A percentile compares a stretch with the other conserved stretches of the same genome.
Evolutionary conservation across 2,888 invertebrate genomes (phyloP).

Genomic region (Chydorus sphaericus): DNA sequence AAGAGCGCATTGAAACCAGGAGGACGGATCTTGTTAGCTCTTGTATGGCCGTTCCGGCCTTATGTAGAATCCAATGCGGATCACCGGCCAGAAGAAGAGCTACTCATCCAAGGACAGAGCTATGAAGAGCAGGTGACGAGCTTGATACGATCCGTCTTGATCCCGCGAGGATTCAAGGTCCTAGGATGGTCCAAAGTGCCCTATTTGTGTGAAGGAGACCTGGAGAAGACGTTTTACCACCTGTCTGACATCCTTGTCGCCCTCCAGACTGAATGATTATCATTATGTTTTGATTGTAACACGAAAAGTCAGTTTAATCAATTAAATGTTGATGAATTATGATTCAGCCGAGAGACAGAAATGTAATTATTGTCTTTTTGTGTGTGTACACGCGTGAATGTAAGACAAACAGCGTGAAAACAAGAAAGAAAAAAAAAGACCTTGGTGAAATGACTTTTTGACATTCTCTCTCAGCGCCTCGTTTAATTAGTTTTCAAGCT

Average conservation of each 20-base stretch:
- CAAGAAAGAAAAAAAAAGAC: too few relatives aligned
- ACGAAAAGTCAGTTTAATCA: too few relatives aligned
- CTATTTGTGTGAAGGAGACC: slow-evolving; percentile 92
- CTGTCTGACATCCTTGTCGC: slow-evolving; percentile 32
- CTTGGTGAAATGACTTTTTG: too few relatives aligned
- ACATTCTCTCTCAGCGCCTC: too few relatives aligned
- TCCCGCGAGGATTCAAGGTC: slow-evolving; percentile 55
- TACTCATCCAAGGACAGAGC: slow-evolving; percentile 47
- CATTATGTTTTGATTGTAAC: neutral
- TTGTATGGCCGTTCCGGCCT: slow-evolving; percentile 84
- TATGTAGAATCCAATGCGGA: slow-evolving; percentile 75
- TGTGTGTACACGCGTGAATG: too few relatives aligned
- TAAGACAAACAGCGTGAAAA: too few relatives aligned
- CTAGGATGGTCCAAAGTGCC: slow-evolving; percentile 79
- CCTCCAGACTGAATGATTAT: neutral
- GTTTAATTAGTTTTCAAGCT: too few relatives aligned
- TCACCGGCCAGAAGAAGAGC: slow-evolving; percentile 51
- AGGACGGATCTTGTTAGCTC: slow-evolving; percentile 67
- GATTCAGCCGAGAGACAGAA: too few relatives aligned
- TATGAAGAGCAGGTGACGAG: slow-evolving; percentile 69
- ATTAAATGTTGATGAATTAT: too few relatives aligned
- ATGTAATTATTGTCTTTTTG: too few relatives aligned
- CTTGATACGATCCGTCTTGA: slow-evolving; percentile 44
- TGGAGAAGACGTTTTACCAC: slow-evolving; percentile 44
- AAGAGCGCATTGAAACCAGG: slow-evolving; percentile 50